Evolutionary conservation across 2,797 vertebrate genomes (phyloP), one percentile per base, ranked within the genome.

Genomic region (Tangara arthus): DNA sequence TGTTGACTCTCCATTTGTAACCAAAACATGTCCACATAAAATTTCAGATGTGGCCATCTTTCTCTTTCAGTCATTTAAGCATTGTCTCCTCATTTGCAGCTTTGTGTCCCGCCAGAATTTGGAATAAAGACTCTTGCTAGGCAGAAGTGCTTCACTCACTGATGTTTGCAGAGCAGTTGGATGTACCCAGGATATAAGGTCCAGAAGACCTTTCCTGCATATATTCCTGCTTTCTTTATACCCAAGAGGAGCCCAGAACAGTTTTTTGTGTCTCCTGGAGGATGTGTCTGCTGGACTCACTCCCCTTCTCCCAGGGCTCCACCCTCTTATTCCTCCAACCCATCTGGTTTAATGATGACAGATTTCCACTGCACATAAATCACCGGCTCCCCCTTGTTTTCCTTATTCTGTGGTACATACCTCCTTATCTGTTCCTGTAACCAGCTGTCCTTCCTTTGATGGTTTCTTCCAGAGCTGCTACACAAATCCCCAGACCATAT

Each of bases 381-480:
- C 88, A 87, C 32, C 52, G 70, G 70, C 42, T 94, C 78, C 78
- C 81, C 63, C 44, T 87, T 23, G 22, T 90, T 91, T 83, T 75
- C 90, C 41, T 79, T 61, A 47, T 35, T 89, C 78, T 73, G 44
- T 44, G 37, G 63, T 72, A 87, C 82, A 23, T 78, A 87, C 64
- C 92, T 93, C 82, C 70, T 90, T 84, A 72, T 92, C 88, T 70
- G 26, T 87, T 86, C 41, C 77, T 73, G 60, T 52, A 79, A 84
- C 85, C 93, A 92, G 88, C 88, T 95, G 86, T 76, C 39, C 41
- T 69, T 64, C 53, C 85, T 96, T 94, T 95, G 85, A 82, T 87
- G 92, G 70, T 56, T 94, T 86, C 90, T 76, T 59, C 63, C 83
- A 94, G 56, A 70, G 19, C 18, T 78, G 80, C 50, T 69, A 9